Evolutionary conservation across 2,113 vertebrate species (phyloP).

Genomic region (Miniopterus natalensis): DNA sequence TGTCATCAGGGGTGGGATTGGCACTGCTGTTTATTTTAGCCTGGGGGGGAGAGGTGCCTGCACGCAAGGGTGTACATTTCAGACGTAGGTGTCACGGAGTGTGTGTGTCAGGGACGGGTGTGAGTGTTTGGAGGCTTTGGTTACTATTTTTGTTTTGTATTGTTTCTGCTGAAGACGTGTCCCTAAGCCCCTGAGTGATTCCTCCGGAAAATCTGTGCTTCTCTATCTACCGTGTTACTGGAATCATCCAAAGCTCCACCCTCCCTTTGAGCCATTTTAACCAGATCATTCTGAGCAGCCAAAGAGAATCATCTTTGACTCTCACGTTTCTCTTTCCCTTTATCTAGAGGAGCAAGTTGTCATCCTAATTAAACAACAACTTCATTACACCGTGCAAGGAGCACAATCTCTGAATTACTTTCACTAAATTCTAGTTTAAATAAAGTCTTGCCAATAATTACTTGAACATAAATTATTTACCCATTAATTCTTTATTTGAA

Average conservation of each 20-base stretch:
- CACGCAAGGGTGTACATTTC: background rate
- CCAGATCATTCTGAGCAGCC: background rate
- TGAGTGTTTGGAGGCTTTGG: slow-evolving; percentile 57
- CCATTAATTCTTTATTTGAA: slow-evolving; percentile 85
- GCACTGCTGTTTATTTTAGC: slow-evolving; percentile 58
- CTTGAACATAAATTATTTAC: slow-evolving; percentile 86
- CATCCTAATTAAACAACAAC: slow-evolving; percentile 43
- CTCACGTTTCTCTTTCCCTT: slow-evolving; percentile 44
- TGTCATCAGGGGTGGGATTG: slow-evolving; percentile 72
- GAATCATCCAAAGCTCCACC: background rate
- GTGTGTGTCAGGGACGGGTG: slow-evolving; percentile 15
- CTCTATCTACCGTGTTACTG: background rate
- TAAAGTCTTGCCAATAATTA: slow-evolving; percentile 84
- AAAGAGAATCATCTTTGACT: background rate
- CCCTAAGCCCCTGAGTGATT: background rate
- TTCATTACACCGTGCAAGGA: slow-evolving; percentile 50
- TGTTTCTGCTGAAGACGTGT: slow-evolving; percentile 33
- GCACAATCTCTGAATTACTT: slow-evolving; percentile 69
- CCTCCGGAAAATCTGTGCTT: slow-evolving; percentile 28
- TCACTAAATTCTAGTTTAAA: slow-evolving; percentile 80
- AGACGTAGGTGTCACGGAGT: slow-evolving; percentile 44
- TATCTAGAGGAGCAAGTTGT: slow-evolving; percentile 15
- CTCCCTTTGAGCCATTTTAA: background rate
- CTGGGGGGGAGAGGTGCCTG: slow-evolving; percentile 64
- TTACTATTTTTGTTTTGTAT: slow-evolving; percentile 52